Evolutionary conservation across 2,888 invertebrate genomes (phyloP).

Genomic region (Cremastinae sp.): DNA sequence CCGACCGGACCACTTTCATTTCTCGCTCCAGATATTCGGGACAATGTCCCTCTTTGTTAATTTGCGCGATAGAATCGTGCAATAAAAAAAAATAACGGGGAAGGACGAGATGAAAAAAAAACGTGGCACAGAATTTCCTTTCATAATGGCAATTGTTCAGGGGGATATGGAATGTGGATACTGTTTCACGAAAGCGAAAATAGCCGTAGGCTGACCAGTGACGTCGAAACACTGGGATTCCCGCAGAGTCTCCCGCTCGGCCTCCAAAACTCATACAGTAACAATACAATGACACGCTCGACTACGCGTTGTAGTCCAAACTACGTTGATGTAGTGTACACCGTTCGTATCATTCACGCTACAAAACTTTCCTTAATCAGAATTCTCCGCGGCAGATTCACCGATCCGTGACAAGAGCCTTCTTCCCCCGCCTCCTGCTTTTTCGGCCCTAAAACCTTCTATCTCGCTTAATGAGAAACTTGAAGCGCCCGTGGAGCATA

Average conservation of each 20-base stretch:
- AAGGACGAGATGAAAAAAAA: not conserved
- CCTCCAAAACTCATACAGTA: conserved; percentile 53
- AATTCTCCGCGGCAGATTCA: conserved; percentile 59
- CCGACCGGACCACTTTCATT: conserved; percentile 16
- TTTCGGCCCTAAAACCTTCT: conserved; percentile 16
- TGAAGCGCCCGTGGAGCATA: conserved; percentile 36
- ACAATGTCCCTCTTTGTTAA: conserved; percentile 25
- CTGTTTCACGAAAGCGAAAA: conserved; percentile 35
- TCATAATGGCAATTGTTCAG: conserved; percentile 28
- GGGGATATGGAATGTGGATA: conserved; percentile 13
- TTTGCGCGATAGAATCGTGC: conserved; percentile 3
- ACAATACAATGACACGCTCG: conserved; percentile 57
- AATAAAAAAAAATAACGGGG: conserved; percentile 9
- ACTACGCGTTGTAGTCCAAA: conserved; percentile 31
- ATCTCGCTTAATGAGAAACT: conserved; percentile 58
- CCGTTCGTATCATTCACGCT: conserved; percentile 58
- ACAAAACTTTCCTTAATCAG: conserved; percentile 62
- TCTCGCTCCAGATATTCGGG: conserved; percentile 13
- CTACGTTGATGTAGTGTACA: conserved; percentile 46
- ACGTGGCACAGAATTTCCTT: conserved; percentile 6
- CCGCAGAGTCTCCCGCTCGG: conserved; percentile 11
- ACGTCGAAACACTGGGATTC: not conserved
- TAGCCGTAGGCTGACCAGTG: conserved; percentile 47
- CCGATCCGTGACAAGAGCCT: conserved; percentile 59
- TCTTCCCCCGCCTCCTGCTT: conserved; percentile 15